Evolutionary conservation across 2,797 vertebrate species (phyloP).

Genomic region (Oophaga sylvatica): DNA sequence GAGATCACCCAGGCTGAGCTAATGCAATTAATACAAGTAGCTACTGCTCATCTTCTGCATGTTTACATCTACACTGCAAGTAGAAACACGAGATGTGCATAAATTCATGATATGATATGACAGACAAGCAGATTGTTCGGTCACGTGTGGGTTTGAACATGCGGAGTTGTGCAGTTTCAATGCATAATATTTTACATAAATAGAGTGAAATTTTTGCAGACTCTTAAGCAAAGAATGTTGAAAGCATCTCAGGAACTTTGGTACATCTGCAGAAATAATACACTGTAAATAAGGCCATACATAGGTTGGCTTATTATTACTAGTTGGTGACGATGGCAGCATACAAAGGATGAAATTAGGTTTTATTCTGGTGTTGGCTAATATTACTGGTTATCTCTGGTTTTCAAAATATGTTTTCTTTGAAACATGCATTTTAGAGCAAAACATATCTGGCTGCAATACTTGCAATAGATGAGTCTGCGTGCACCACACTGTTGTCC

Average conservation of each 20-base stretch:
- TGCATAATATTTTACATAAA: constrained; percentile 22
- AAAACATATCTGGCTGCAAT: too few relatives aligned
- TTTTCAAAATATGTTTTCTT: too few relatives aligned
- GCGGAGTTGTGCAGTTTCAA: not conserved
- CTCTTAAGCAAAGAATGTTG: not conserved
- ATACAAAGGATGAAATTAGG: not conserved
- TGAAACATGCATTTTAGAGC: too few relatives aligned
- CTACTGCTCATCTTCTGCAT: constrained; percentile 58
- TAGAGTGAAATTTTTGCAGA: not conserved
- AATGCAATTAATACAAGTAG: constrained; percentile 69
- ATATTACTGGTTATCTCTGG: too few relatives aligned
- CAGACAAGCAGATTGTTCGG: constrained; percentile 3
- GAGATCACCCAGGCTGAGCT: constrained; percentile 65
- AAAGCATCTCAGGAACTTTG: not conserved
- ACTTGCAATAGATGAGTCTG: too few relatives aligned
- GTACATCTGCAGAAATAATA: not conserved
- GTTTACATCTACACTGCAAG: constrained; percentile 13
- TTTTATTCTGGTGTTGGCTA: not conserved
- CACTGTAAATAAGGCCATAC: not conserved
- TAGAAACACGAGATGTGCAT: not conserved
- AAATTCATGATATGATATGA: not conserved
- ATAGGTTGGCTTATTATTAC: not conserved
- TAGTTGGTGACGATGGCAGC: too few relatives aligned
- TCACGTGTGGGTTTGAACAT: constrained; percentile 6
- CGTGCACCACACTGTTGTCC: too few relatives aligned